Conservation (phyloP, 2,888 invertebrate species). For the Phania funesta region DNA sequence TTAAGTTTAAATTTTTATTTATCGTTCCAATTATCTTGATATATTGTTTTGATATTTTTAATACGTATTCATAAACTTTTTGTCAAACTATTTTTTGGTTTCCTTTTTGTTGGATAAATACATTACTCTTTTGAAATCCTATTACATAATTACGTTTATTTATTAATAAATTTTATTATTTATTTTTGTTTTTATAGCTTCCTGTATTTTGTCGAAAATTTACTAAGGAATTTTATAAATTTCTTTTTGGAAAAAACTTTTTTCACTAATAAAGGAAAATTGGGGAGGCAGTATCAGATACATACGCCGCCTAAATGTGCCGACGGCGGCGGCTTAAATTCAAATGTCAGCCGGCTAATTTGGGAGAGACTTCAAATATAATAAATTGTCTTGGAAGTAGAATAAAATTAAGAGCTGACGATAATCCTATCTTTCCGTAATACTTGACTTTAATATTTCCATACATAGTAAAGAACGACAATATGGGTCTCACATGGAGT, state of each 20-base stretch:
- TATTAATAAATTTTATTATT: conserved; percentile 13
- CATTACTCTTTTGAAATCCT: neutral
- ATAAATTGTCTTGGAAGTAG: no score
- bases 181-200: conserved; percentile 27
- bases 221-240: conserved; percentile 32
- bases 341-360: no score
- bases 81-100: neutral
- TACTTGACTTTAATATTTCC: no score
- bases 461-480: no score
- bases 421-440: no score
- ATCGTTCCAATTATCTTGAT: neutral
- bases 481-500: no score
- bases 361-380: no score
- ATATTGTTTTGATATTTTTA: conserved; percentile 20
- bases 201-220: conserved; percentile 25
- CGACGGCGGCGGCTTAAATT: no score
- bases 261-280: conserved; percentile 55
- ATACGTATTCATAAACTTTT: conserved; percentile 49
- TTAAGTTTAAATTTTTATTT: neutral
- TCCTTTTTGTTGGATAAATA: neutral
- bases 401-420: no score
- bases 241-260: conserved; percentile 24
- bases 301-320: neutral
- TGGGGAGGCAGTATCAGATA: conserved; percentile 12
- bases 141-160: conserved; percentile 51